Evolutionary conservation across 2,113 vertebrate species (phyloP).

Genomic region (Melierax canorus): DNA sequence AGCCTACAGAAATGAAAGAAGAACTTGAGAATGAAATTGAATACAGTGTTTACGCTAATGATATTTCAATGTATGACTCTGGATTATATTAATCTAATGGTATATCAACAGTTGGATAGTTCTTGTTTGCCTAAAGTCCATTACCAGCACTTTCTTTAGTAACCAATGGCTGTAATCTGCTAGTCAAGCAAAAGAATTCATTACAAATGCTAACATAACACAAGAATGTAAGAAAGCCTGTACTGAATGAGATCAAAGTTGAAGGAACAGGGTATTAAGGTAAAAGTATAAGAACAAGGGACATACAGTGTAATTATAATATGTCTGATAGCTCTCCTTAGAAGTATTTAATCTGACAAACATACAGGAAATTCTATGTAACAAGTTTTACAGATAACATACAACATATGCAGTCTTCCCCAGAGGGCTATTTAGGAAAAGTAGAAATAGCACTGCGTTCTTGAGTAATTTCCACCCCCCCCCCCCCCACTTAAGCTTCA

Average conservation of each 20-base stretch:
- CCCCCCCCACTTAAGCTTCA: neutral
- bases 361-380: neutral
- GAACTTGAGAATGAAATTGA: neutral
- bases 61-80: neutral
- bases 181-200: neutral
- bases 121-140: neutral
- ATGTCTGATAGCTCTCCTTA: neutral
- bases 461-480: neutral
- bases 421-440: neutral
- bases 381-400: neutral
- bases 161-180: neutral
- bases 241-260: neutral
- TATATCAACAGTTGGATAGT: neutral
- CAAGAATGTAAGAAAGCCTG: neutral
- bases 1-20: conserved; percentile 76
- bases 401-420: neutral
- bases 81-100: neutral
- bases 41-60: neutral
- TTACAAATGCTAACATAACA: neutral
- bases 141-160: neutral
- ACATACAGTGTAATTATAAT: neutral
- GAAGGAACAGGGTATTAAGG: neutral
- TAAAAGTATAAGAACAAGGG: neutral
- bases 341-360: neutral
- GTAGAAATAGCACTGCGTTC: neutral